These are phyloP conservation scores for Trichomalopsis sarcophagae DNA, from an alignment of 1,140 invertebrate genomes.

Conservation along the genomic window DNA sequence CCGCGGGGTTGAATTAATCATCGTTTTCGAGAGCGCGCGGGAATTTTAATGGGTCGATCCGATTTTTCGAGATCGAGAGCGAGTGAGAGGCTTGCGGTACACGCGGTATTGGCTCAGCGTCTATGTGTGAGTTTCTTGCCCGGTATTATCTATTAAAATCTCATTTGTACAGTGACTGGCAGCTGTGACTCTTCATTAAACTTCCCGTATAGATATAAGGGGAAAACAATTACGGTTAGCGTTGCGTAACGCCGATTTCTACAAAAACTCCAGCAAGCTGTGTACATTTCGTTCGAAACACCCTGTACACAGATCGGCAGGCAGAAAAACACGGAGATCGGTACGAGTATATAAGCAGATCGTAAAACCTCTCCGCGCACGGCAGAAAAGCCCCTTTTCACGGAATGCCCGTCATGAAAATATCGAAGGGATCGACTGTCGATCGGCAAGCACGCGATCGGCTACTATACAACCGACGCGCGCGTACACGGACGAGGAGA, in stretches of 20 bases:
- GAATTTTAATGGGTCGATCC: not conserved
- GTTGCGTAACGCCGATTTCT: not conserved
- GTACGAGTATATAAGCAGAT: not conserved
- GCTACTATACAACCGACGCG: not conserved
- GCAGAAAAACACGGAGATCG: not conserved
- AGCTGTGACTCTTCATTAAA: not conserved
- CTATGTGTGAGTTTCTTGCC: not conserved
- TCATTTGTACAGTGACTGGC: constrained; percentile 22
- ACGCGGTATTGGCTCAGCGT: no score
- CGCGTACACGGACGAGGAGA: constrained; percentile 3
- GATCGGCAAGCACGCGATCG: constrained; percentile 49
- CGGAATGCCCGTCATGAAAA: constrained; percentile 5
- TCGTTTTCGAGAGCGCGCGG: constrained; percentile 1
- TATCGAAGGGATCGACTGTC: constrained; percentile 19
- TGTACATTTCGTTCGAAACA: no score
- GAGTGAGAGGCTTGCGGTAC: not conserved
- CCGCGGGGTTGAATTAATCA: constrained; percentile 10
- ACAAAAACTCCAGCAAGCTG: no score
- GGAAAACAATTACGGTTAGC: not conserved
- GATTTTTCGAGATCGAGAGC: not conserved
- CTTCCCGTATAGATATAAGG: not conserved
- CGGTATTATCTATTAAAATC: constrained; percentile 27
- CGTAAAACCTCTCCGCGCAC: not conserved
- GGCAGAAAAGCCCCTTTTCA: not conserved
- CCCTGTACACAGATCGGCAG: not conserved